phyloP scores from a whole-genome alignment of 2,888 invertebrate species.

The Drosophila atripex region DNA sequence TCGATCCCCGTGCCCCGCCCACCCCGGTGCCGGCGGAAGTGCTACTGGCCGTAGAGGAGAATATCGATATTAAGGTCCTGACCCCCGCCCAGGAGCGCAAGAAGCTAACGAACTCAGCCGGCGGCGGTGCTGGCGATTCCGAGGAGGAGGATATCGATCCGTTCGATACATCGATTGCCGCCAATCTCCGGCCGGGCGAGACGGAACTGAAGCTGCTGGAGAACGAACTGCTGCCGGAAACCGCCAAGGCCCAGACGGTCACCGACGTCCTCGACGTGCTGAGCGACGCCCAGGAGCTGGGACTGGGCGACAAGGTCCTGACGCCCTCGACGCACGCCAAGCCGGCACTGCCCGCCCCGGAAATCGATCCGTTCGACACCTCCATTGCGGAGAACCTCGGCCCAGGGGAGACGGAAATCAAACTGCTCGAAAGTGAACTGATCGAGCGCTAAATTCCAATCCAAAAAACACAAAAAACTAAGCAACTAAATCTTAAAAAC shows the following conservation, averaged over 20 bases:
- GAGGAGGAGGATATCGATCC: constrained; percentile 86
- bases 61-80: constrained; percentile 89
- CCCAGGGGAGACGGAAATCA: constrained; percentile 91
- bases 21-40: constrained; percentile 82
- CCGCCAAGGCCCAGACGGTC: constrained; percentile 60
- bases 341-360: constrained; percentile 82
- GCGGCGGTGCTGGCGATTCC: not conserved
- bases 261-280: constrained; percentile 82
- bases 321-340: constrained; percentile 85
- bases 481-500: constrained; percentile 75
- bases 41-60: constrained; percentile 85
- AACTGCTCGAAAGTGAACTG: constrained; percentile 90
- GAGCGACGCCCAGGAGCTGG: constrained; percentile 84
- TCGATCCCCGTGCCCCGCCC: constrained; percentile 85
- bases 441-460: constrained; percentile 84
- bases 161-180: constrained; percentile 93
- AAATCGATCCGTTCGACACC: constrained; percentile 94
- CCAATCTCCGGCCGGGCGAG: constrained; percentile 89
- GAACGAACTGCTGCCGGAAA: constrained; percentile 88
- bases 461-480: not conserved
- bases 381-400: constrained; percentile 90
- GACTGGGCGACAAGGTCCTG: constrained; percentile 88
- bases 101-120: constrained; percentile 53
- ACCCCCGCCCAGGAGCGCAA: constrained; percentile 87
- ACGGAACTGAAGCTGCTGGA: constrained; percentile 91